Evolutionary conservation across 2,797 vertebrate genomes (phyloP).

Genomic region (Paramormyrops hopkinsi): DNA sequence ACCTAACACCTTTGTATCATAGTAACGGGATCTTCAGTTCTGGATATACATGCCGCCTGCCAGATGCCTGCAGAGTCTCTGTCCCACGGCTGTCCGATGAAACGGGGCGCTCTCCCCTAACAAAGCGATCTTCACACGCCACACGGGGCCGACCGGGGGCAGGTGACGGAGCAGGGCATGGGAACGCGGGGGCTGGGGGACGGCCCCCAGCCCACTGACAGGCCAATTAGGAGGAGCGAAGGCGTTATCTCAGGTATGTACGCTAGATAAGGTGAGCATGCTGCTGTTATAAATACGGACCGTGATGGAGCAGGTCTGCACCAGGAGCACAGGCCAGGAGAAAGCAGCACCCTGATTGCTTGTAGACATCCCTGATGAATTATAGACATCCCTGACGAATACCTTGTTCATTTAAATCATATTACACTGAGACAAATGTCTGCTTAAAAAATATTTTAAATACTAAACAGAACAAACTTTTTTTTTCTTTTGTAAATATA

Average conservation of each 20-base stretch:
- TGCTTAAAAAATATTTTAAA: not conserved
- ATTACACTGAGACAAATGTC: not conserved
- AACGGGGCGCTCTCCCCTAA: slow-evolving; percentile 23
- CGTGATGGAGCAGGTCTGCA: not conserved
- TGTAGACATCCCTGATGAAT: not conserved
- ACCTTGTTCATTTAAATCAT: not conserved
- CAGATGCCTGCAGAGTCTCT: slow-evolving; percentile 32
- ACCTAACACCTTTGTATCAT: not conserved
- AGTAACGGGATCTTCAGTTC: not conserved
- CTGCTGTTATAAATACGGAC: not conserved
- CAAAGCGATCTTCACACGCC: slow-evolving; percentile 38
- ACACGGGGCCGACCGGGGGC: not conserved
- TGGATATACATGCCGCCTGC: not conserved
- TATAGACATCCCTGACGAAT: not conserved
- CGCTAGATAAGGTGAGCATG: slow-evolving; percentile 48
- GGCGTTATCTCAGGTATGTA: slow-evolving; percentile 46
- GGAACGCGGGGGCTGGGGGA: not conserved
- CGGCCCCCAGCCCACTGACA: slow-evolving; percentile 48
- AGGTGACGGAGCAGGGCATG: not conserved
- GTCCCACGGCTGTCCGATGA: slow-evolving; percentile 21
- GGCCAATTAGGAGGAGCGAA: slow-evolving; percentile 45
- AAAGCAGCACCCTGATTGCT: not conserved
- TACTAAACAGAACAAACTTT: not conserved
- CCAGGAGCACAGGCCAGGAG: not conserved
- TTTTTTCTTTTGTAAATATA: not conserved